A percentile compares a stretch with the other conserved stretches of the same genome.
Conservation (phyloP, 2,113 vertebrate genomes). For the Calypte anna region DNA sequence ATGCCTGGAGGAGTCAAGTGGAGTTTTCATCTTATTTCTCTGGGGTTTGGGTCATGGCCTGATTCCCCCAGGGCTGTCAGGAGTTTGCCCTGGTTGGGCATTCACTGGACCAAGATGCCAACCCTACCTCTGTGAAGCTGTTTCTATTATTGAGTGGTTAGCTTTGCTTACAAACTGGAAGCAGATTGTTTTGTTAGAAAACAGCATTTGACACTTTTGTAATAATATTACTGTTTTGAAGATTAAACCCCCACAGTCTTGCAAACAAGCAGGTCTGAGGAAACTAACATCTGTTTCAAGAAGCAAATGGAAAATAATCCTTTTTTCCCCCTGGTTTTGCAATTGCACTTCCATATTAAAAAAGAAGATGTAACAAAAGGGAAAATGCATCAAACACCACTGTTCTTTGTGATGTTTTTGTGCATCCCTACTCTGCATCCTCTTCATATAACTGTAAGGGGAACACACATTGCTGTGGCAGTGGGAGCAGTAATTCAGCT, state of each 20-base stretch:
- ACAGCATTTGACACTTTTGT: not conserved
- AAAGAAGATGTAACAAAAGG: not conserved
- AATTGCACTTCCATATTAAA: not conserved
- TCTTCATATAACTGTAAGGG: not conserved
- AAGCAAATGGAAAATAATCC: not conserved
- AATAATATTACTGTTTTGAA: slow-evolving; percentile 11
- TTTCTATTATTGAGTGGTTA: not conserved
- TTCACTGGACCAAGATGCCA: not conserved
- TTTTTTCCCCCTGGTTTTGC: not conserved
- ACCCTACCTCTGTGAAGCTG: not conserved
- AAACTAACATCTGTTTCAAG: not conserved
- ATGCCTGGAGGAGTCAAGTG: not conserved
- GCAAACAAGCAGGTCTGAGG: slow-evolving; percentile 12
- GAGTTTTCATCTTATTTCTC: not conserved
- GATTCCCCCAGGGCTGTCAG: not conserved
- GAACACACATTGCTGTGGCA: not conserved
- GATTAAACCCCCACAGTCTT: not conserved
- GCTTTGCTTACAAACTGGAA: not conserved
- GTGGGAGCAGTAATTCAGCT: not conserved
- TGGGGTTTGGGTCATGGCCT: not conserved
- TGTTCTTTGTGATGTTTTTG: not conserved
- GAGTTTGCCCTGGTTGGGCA: fast-evolving
- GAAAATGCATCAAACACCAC: not conserved
- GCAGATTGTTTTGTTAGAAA: not conserved
- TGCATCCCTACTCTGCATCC: not conserved